Percentiles rank a stretch among this genome's conserved stretches.
Conservation (phyloP, 2,888 invertebrate genomes). For the Eristalinus aeneus region DNA sequence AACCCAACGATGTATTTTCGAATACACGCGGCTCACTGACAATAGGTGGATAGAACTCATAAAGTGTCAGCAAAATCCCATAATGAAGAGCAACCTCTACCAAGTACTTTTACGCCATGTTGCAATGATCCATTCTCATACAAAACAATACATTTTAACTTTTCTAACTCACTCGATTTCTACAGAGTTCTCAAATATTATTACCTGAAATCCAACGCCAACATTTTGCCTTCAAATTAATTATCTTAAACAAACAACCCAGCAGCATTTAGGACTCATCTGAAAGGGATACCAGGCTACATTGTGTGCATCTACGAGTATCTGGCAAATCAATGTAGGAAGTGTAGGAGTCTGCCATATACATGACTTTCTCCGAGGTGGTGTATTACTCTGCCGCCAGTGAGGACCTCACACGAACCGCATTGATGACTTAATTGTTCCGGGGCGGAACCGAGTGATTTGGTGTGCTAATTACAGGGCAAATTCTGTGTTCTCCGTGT, state of each 20-base stretch:
- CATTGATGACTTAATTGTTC: constrained; percentile 69
- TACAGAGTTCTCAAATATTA: background rate
- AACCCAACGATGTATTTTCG: too few relatives aligned
- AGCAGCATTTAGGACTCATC: constrained; percentile 21
- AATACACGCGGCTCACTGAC: too few relatives aligned
- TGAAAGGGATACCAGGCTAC: constrained; percentile 22
- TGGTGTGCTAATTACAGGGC: constrained; percentile 79
- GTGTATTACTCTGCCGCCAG: constrained; percentile 13
- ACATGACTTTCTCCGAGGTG: constrained; percentile 27
- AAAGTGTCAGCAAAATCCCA: too few relatives aligned
- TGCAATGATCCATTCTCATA: too few relatives aligned
- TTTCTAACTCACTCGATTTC: too few relatives aligned
- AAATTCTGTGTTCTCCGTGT: constrained; percentile 72
- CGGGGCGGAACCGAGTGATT: constrained; percentile 75
- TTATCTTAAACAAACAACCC: constrained; percentile 59
- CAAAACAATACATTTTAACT: background rate
- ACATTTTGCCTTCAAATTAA: constrained; percentile 32
- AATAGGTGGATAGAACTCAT: too few relatives aligned
- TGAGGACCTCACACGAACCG: constrained; percentile 62
- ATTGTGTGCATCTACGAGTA: background rate
- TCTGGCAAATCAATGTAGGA: constrained; percentile 37
- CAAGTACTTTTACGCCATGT: too few relatives aligned
- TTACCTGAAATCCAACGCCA: background rate
- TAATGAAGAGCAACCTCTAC: too few relatives aligned
- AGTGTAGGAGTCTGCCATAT: constrained; percentile 60